A percentile compares a stretch with the other conserved stretches of the same genome.
phyloP scores from a whole-genome alignment of 2,113 vertebrate genomes.

The Eptesicus fuscus region DNA sequence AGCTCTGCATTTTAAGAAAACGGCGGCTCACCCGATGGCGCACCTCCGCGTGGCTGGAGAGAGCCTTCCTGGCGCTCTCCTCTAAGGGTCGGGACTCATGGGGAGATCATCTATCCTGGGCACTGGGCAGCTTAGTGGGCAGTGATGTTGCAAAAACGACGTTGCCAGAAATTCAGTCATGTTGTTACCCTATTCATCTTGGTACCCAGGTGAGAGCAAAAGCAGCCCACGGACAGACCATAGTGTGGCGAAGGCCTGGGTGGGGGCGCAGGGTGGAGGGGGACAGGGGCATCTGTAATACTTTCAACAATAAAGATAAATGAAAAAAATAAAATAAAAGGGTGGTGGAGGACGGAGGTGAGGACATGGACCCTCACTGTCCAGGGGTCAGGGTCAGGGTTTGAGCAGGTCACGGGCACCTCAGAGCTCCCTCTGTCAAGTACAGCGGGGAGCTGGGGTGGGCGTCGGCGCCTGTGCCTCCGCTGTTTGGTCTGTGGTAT shows the following conservation, averaged over 20 bases:
- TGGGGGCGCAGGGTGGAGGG: too few relatives aligned
- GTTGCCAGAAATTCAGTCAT: neutral
- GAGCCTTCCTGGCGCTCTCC: neutral
- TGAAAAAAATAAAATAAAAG: neutral
- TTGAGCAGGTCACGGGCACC: rapidly evolving
- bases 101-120: neutral
- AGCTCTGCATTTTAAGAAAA: neutral
- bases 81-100: neutral
- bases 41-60: neutral
- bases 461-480: neutral
- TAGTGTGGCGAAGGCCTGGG: too few relatives aligned
- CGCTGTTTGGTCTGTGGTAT: neutral
- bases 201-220: neutral
- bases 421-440: neutral
- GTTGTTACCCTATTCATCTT: rapidly evolving
- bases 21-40: too few relatives aligned
- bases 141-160: neutral
- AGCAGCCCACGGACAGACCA: too few relatives aligned
- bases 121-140: neutral
- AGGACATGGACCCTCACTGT: rapidly evolving
- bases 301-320: too few relatives aligned
- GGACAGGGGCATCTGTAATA: too few relatives aligned
- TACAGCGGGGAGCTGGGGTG: rapidly evolving
- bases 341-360: neutral
- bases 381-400: neutral